Base-by-base conservation (phyloP, 2,113 vertebrate genomes). In the Dissostichus mawsoni region DNA sequence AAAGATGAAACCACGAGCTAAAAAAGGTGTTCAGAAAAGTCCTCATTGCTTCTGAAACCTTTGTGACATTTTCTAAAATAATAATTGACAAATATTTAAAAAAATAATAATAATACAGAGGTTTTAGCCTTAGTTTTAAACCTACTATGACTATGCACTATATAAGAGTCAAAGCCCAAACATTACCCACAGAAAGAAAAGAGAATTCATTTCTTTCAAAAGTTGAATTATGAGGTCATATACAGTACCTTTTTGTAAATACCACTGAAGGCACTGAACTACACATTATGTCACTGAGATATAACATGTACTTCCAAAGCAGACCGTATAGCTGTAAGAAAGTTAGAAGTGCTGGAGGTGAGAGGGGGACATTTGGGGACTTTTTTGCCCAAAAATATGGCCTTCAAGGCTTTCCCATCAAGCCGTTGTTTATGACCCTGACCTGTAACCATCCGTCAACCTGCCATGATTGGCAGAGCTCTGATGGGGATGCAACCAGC, bases 351-450 rank as follows among this genome's bases (percentile, higher is more conserved):
- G 17, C 7, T 36, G 56, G 45, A 50, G 69, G 11, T 69, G 18
- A n/a, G 4, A 56, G n/a, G 11, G 20, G 18, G 18, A 8, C 17
- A 61, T 8, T 70, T 2, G 7, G 23, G 12, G 5, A 8, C 7
- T 44, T 45, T 53, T 41, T 57, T 71, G 29, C 13, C 8, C 18
- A n/a, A 25, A 29, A 74, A 7, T 65, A 45, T 47, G 20, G 36
- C 61, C 50, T 74, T 55, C 2, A n/a, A 64, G 50, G 2, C 2
- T 52, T 74, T 63, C 29, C 33, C 13, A 51, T 72, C 56, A 73
- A 17, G 23, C 48, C 53, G 58, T 41, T 45, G 72, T 52, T 23
- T 74, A 29, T 52, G 23, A 51, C 18, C 33, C n/a, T 57, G 14
- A 44, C 29, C n/a, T 3, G 36, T 23, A 44, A 44, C 33, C 67